Evolutionary conservation across 2,888 invertebrate species (phyloP), one percentile per base, ranked within the genome.

Genomic region (Chirona hameri): DNA sequence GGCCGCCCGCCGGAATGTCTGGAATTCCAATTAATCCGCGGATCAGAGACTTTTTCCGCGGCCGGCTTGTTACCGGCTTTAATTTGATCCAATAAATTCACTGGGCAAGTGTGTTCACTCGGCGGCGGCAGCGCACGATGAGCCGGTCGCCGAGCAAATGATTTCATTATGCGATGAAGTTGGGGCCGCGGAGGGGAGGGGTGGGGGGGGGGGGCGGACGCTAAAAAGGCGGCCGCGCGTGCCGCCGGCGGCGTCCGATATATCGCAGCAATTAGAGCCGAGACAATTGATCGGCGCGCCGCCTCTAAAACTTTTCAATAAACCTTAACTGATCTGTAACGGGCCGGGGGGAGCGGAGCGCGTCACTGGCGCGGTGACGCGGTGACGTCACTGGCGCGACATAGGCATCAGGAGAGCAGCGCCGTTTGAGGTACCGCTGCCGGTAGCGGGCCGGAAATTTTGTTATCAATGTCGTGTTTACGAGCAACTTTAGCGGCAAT

Each of bases 21-120:
- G 76, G 76, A 76, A 76, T 76, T 76, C 76, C 76, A 76, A 76
- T 76, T 76, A 76, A 76, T 76, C 76, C 76, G 31, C 46, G 46
- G 76, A 76, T 76, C 76, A 76, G 76, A 76, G 76, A 76, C 76
- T 76, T 76, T 76, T 76, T 76, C 76, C 24, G 21, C 76, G 76
- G 24, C 39, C 76, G 76, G 76, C 76, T 76, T 76, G 76, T 76
- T 76, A 76, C 76, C 46, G 46, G 46, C 76, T 76, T 46, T 76
- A 76, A 76, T 76, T 76, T 76, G 76, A 76, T 76, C 76, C 76
- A 76, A 76, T 76, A 76, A 76, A 76, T 76, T 76, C 76, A 76
- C 39, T 39, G 21, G 46, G 76, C 46, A 76, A 76, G 76, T 76
- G 76, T 76, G 76, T 76, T 76, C 76, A 76, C 76, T 46, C 39